A percentile compares a stretch with the other conserved stretches of the same genome.
phyloP scores from a whole-genome alignment of 2,888 invertebrate genomes.

The Pantelozetes paolii region DNA sequence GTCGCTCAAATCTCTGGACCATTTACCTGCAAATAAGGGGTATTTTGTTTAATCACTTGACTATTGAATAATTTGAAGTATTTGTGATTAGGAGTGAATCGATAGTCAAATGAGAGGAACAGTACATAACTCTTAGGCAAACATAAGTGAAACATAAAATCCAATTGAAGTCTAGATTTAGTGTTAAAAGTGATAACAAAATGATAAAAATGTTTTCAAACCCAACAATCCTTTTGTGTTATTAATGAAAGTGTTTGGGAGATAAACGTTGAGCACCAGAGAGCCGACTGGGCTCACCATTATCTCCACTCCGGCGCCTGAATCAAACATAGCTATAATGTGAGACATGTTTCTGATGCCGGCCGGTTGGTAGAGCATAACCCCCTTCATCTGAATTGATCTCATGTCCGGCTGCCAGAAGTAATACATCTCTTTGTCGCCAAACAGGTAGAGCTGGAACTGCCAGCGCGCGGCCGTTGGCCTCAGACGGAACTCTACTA shows the following conservation, averaged over 20 bases:
- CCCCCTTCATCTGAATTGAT: constrained; percentile 85
- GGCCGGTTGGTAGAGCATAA: constrained; percentile 85
- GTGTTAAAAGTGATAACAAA: too few species aligned
- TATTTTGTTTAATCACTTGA: too few species aligned
- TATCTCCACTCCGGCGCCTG: constrained; percentile 87
- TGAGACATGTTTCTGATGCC: constrained; percentile 88
- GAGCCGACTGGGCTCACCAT: constrained; percentile 78
- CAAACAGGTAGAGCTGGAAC: constrained; percentile 83
- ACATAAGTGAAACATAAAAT: too few species aligned
- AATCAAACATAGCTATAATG: constrained; percentile 87
- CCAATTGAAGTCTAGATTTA: constrained; percentile 76
- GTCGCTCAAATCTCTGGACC: constrained; percentile 5
- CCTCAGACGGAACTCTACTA: constrained; percentile 75
- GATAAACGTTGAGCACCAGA: constrained; percentile 74
- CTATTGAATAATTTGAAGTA: too few species aligned
- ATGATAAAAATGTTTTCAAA: too few species aligned
- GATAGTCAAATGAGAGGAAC: too few species aligned
- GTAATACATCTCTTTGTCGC: constrained; percentile 74
- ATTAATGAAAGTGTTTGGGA: constrained; percentile 58
- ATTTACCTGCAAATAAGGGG: constrained; percentile 11
- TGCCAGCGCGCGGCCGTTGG: constrained; percentile 82
- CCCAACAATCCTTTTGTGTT: constrained; percentile 51
- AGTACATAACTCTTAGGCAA: too few species aligned
- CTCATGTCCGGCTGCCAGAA: constrained; percentile 87
- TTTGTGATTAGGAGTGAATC: too few species aligned